Base-by-base conservation (phyloP, 2,113 vertebrate species). In the Tyto alba region DNA sequence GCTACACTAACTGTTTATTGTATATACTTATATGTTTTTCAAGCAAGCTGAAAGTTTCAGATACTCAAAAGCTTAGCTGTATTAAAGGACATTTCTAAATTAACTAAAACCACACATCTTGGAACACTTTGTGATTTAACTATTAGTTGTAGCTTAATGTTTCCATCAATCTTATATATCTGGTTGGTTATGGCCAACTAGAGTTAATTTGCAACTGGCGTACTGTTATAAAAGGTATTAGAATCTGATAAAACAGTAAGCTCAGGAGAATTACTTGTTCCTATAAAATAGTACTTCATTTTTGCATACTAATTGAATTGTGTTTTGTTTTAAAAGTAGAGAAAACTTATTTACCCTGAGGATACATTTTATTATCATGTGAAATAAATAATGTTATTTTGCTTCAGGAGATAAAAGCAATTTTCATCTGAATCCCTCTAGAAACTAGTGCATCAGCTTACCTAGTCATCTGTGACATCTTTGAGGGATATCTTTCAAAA, bases 321-420 rank as follows among this genome's bases (percentile, higher is more conserved):
- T 87, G 50, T 90, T 96, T 96, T 96, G 75, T 96, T 97, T 96
- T 89, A 96, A 89, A 97, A 96, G 67, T 83, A 95, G 43, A 97
- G 63, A 93, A 52, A 97, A 95, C 85, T 80, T 86, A 93, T 55
- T 96, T 97, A 95, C 89, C 97, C 90, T 59, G 62, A 97, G 85
- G 97, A 96, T 87, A 91, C 7, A 85, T 95, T 97, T 96, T 97
- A 96, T 96, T 96, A 95, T 94, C 81, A 90, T 79, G 67, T 95
- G 95, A 93, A 97, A 97, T 97, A 97, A 72, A 30, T 60, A 95
- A 96, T 92, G 59, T 75, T 98, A 80, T 97, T 97, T 93, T 96
- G 93, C 96, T 97, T 96, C 90, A 89, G 95, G 92, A 97, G 36
- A 93, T 97, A 95, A 98, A 97, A 97, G 74, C 84, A 97, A 97